These are phyloP conservation scores for Dryas iulia DNA, from an alignment of 1,140 invertebrate genomes.

Conservation along the genomic window DNA sequence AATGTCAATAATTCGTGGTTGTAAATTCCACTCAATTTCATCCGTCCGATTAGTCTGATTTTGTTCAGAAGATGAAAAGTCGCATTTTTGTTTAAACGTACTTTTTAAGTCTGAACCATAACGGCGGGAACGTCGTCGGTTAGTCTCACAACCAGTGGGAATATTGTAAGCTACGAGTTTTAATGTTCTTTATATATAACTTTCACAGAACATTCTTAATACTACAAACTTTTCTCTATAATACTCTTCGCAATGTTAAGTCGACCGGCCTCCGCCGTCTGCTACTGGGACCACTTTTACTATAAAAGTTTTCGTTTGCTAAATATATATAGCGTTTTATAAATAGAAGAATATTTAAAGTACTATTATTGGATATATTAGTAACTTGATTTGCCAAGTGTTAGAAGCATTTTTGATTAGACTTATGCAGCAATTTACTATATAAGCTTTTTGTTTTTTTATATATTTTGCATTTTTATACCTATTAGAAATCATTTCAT, in stretches of 20 bases:
- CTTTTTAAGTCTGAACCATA: not conserved
- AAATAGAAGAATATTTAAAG: not conserved
- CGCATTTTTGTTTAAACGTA: no score
- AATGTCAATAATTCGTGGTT: no score
- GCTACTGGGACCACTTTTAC: constrained; percentile 3
- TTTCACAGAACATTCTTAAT: constrained; percentile 17
- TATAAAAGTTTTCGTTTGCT: not conserved
- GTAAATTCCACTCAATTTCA: no score
- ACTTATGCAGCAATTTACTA: no score
- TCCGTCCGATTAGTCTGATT: no score
- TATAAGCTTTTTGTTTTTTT: no score
- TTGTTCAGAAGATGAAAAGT: no score
- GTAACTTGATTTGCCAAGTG: no score
- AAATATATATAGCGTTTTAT: not conserved
- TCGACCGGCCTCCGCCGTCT: not conserved
- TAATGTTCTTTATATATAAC: constrained; percentile 13
- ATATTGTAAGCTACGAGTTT: constrained; percentile 1
- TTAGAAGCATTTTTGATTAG: no score
- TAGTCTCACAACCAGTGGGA: constrained; percentile 2
- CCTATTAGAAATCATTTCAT: no score
- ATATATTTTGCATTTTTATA: no score
- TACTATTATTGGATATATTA: no score
- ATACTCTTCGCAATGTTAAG: not conserved
- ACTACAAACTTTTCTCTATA: constrained; percentile 12
- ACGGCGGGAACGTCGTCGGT: not conserved